Evolutionary conservation across 2,113 vertebrate species (phyloP), one percentile per base, ranked within the genome.

Genomic region (Rhinopomastus cyanomelas): DNA sequence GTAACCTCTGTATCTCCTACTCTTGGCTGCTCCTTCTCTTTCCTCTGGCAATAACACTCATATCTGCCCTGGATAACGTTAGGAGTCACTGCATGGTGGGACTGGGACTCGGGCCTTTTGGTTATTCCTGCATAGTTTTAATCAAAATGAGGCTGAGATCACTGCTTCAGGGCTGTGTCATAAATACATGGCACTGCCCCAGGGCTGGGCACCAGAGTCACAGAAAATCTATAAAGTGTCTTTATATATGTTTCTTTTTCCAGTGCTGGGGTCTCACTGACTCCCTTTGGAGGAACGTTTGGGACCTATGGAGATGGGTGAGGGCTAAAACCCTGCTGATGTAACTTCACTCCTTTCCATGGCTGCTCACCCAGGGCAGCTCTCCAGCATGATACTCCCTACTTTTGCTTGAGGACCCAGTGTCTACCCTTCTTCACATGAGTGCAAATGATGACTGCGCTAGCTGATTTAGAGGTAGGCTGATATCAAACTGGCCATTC

Each of bases 161-260:
- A 18, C 17, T 20, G n/a, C 56, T 77, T 23, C 5, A 6, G 56
- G 32, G 19, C 30, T 83, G 29, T 56, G 14, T 12, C 13, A 20
- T 32, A 36, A 85, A 68, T 27, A 36, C 32, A 16, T 0, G 4
- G 3, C 27, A 11, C 11, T 27, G 15, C 22, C 39, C 26, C 11
- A 15, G 51, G 29, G 6, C 12, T 81, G 52, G 14, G 29, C 23
- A 72, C 17, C 0, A 0, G 22, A 20, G 15, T 21, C n/a, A 65
- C 49, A 87, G 19, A 6, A 59, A 18, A 26, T 42, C 39, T 22
- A 18, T 8, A 9, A 55, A 0, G 1, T n/a, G 6, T 34, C 22
- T 74, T 78, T 52, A 29, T 8, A 32, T 49, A 27, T 81, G 32
- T 22, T 8, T 6, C n/a, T 16, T 53, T 16, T 29, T 37, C 32